These are phyloP conservation scores for Phoenicopterus ruber DNA, from an alignment of 2,113 vertebrate genomes.

Conservation along the genomic window DNA sequence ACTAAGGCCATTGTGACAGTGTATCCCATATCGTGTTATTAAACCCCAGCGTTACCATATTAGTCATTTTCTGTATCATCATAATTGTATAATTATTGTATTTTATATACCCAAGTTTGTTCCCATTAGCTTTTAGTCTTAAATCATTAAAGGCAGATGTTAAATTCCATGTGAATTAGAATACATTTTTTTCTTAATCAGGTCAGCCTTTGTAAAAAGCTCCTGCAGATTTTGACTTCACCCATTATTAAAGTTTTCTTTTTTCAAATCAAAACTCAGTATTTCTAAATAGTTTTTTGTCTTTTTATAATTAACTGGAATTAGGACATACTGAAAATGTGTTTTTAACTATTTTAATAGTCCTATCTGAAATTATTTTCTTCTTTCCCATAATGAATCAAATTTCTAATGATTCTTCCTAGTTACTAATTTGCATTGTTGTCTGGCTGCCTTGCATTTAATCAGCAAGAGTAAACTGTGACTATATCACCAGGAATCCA, in stretches of 20 bases:
- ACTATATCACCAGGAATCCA: background rate
- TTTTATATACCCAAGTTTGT: background rate
- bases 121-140: background rate
- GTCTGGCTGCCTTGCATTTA: background rate
- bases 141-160: background rate
- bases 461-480: background rate
- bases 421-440: background rate
- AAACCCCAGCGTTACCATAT: background rate
- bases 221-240: background rate
- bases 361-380: background rate
- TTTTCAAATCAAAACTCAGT: background rate
- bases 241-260: background rate
- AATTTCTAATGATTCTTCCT: background rate
- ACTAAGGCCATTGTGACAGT: background rate
- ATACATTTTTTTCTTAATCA: background rate
- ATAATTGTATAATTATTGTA: background rate
- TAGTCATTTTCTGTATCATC: background rate
- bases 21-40: background rate
- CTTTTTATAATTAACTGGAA: background rate
- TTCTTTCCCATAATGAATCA: background rate
- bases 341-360: constrained; percentile 1
- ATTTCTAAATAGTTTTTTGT: background rate
- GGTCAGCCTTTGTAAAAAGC: background rate
- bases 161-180: background rate
- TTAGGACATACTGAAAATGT: background rate